Evolutionary conservation across 2,113 vertebrate genomes (phyloP).

Genomic region (Choloepus hoffmanni): DNA sequence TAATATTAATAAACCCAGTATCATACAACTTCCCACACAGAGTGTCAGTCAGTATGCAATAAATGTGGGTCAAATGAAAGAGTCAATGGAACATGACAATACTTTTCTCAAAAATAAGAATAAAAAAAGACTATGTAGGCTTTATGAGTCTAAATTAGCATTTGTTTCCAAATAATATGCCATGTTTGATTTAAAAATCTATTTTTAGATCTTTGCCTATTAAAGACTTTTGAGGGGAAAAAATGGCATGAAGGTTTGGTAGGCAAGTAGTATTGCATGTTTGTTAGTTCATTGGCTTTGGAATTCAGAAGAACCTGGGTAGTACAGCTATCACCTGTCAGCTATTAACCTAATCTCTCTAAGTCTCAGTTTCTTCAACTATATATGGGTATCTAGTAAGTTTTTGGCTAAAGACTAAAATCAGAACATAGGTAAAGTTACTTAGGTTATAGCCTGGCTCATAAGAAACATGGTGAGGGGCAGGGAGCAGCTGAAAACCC

Average conservation of each 20-base stretch:
- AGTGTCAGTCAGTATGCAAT: not conserved
- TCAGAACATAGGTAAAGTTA: not conserved
- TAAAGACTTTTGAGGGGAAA: not conserved
- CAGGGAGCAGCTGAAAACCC: not conserved
- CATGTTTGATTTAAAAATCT: not conserved
- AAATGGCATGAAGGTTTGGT: fast-evolving
- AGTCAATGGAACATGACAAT: not conserved
- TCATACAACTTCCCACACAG: not conserved
- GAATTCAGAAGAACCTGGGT: not conserved
- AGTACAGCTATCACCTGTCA: not conserved
- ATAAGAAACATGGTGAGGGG: not conserved
- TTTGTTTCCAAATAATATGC: not conserved
- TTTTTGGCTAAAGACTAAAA: conserved; percentile 2
- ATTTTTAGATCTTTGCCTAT: conserved; percentile 20
- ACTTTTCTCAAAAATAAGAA: not conserved
- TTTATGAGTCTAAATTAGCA: not conserved
- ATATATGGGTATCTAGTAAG: not conserved
- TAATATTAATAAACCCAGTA: not conserved
- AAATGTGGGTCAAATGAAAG: not conserved
- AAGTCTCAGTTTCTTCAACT: not conserved
- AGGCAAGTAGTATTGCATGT: not conserved
- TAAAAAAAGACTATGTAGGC: not conserved
- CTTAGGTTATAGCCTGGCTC: not conserved
- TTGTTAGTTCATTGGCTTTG: not conserved
- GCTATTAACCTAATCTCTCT: not conserved